Evolutionary conservation across 2,113 vertebrate genomes (phyloP), one percentile per base, ranked within the genome.

Genomic region (Cochlearius cochlearius): DNA sequence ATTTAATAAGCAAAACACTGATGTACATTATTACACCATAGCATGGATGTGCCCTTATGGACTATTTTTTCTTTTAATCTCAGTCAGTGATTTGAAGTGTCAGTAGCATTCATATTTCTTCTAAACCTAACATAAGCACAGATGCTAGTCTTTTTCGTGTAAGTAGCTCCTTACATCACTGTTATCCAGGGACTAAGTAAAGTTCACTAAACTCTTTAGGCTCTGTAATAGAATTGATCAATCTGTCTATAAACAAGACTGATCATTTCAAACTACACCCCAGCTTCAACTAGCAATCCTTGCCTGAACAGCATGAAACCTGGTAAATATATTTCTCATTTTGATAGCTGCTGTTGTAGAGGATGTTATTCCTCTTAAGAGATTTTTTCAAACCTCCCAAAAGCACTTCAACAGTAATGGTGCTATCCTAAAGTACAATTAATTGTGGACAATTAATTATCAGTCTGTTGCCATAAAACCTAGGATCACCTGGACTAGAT

Each of bases 121-220:
- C 52, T 55, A 82, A n/a, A n/a, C n/a, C 72, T 88, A 67, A 39
- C 26, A 41, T 77, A 90, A 90, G 75, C 60, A 88, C 68, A 95
- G 87, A 77, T 90, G 63, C 53, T 66, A 30, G 29, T 81, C 43
- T 90, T 36, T 68, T 62, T 81, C 81, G 60, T 34, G 77, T 34
- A 87, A 93, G 50, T 58, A 90, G 76, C 36, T 87, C 56, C 63
- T 85, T 55, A 3, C 36, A 56, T 59, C 10, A 3, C 45, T 67
- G 29, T 63, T 92, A 95, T 53, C 39, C 71, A 86, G 49, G 27
- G 84, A 86, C n/a, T 64, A 95, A 94, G 86, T 55, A 36, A 83
- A 91, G 55, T 77, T 82, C 69, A 83, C 27, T 64, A 30, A 81
- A 83, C 22, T 80, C 77, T 74, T 75, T 36, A 23, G 20, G 7